Base-by-base conservation (phyloP, 2,888 invertebrate species). In the Cinara cedri region DNA sequence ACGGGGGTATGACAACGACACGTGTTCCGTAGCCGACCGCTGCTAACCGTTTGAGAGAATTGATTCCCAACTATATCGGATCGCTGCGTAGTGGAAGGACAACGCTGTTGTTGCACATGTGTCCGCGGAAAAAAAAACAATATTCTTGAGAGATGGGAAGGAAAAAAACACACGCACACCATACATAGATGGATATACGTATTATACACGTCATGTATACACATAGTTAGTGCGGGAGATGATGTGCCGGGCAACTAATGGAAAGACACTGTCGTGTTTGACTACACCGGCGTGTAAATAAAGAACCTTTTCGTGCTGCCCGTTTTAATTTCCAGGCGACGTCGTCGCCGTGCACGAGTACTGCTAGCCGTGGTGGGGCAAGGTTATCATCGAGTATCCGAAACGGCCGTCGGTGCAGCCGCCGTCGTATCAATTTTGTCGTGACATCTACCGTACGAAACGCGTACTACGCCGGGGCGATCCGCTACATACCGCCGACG, bases 271-370 rank as follows among this genome's bases (percentile, higher is more conserved):
- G 55, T 24, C 65, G 75, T 26, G 75, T 54, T n/a, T 14, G 24
- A 74, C 74, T 74, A 63, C 63, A 49, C 60, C 72, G 72, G 75
- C 46, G 75, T 68, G 68, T 78, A 51, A 51, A 60, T 51, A 68
- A 42, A 34, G 49, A 78, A 78, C 68, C 49, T 78, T 60, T 70
- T 51, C 76, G 57, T 34, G 62, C 60, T 49, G 68, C 19, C 66
- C 57, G 55, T 66, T 57, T 66, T 49, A 24, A 55, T 76, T 66
- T 76, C 66, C 55, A 42, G 49, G 46, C 49, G 10, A 34, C 57
- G n/a, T 10, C 10, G 57, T 44, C 9, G n/a, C 1, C 0, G 16
- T 1, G 44, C 6, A 19, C 44, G 14, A 4, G 49, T 26, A n/a
- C n/a, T n/a, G 65, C 13, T 10, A 3, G 46, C 0, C 34, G 68